Percentiles rank a stretch among this genome's conserved stretches.
phyloP scores from a whole-genome alignment of 2,113 vertebrate species.

The Notarius lentiginosus region DNA sequence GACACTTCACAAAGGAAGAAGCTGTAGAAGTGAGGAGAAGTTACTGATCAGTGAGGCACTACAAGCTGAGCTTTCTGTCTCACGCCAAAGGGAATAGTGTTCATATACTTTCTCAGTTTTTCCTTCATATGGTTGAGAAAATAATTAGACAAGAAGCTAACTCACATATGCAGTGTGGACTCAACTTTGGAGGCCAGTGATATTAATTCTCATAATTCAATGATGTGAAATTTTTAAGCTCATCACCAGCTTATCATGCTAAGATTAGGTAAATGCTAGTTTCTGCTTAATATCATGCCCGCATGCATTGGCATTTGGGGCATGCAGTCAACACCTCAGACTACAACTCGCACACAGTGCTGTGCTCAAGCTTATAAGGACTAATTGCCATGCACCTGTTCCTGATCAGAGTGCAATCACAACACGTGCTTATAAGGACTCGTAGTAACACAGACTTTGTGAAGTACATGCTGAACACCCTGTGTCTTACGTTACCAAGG shows the following conservation, averaged over 20 bases:
- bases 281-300: too few relatives aligned
- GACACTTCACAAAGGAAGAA: conserved; percentile 11
- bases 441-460: too few relatives aligned
- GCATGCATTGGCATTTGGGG: too few relatives aligned
- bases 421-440: too few relatives aligned
- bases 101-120: neutral
- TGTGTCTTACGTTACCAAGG: too few relatives aligned
- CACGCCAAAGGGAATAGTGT: neutral
- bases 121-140: neutral
- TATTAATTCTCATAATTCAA: neutral
- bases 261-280: neutral
- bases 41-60: conserved; percentile 32
- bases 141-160: neutral
- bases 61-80: conserved; percentile 49
- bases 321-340: too few relatives aligned
- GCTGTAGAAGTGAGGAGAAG: neutral
- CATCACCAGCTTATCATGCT: neutral
- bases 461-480: too few relatives aligned
- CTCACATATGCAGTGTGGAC: neutral
- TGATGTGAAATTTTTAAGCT: neutral
- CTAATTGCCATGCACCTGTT: too few relatives aligned
- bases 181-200: neutral
- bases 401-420: too few relatives aligned
- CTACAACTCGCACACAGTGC: too few relatives aligned
- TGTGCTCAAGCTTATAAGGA: too few relatives aligned